These are phyloP conservation scores for Cryptocephalus primarius DNA, from an alignment of 2,888 invertebrate species.

Conservation along the genomic window DNA sequence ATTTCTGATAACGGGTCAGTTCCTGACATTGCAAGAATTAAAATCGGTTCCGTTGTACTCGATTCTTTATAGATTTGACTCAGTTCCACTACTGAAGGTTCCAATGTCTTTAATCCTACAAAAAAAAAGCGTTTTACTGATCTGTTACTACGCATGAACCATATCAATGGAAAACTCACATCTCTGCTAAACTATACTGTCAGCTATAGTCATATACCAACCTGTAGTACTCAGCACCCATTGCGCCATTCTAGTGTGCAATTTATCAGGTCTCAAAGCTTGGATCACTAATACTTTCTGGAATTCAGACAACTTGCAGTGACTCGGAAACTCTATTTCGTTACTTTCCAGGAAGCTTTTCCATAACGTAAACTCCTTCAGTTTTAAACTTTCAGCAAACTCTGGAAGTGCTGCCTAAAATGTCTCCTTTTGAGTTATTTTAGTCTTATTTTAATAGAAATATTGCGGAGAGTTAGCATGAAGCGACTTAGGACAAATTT, in stretches of 20 bases:
- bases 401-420: constrained; percentile 39
- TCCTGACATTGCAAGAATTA: constrained; percentile 80
- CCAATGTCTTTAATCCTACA: constrained; percentile 22
- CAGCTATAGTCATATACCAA: constrained; percentile 17
- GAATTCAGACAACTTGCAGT: constrained; percentile 55
- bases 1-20: constrained; percentile 84
- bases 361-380: constrained; percentile 58
- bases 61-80: constrained; percentile 46
- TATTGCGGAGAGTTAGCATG: no score
- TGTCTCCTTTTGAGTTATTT: not conserved
- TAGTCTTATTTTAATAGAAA: no score
- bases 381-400: constrained; percentile 48
- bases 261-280: constrained; percentile 70
- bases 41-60: constrained; percentile 53
- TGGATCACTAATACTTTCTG: constrained; percentile 73
- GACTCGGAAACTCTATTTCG: constrained; percentile 43
- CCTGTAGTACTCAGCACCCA: constrained; percentile 61
- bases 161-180: no score
- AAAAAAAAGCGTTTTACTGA: no score
- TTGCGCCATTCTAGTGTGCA: constrained; percentile 63
- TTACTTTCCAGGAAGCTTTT: constrained; percentile 54
- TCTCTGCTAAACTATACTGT: no score
- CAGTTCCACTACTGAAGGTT: constrained; percentile 30
- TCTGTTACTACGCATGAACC: no score
- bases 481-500: no score